phyloP scores from a whole-genome alignment of 2,888 invertebrate genomes.

The Agrotis segetum region DNA sequence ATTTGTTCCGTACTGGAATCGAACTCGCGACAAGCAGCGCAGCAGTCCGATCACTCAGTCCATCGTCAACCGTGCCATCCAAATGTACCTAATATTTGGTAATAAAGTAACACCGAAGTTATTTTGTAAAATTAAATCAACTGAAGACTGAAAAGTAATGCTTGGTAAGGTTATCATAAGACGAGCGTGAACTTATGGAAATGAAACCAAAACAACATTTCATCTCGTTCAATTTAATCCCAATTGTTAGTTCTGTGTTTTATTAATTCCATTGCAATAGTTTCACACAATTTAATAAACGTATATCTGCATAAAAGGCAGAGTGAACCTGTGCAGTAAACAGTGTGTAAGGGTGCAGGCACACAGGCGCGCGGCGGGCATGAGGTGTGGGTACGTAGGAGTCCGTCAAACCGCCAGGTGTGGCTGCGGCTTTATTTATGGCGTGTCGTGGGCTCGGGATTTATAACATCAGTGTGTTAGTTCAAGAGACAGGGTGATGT shows the following conservation, averaged over 20 bases:
- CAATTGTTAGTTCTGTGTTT: background rate
- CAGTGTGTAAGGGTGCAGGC: conserved; percentile 66
- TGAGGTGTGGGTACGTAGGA: conserved; percentile 73
- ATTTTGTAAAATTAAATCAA: background rate
- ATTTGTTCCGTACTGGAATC: too few relatives aligned
- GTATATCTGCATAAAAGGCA: conserved; percentile 17
- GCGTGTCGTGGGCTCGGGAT: conserved; percentile 77
- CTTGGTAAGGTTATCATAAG: too few relatives aligned
- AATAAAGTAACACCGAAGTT: background rate
- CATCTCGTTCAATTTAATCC: background rate
- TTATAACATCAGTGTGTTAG: conserved; percentile 74
- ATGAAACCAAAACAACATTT: background rate
- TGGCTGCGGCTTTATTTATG: conserved; percentile 81
- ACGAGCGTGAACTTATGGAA: too few relatives aligned
- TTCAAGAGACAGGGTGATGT: conserved; percentile 52
- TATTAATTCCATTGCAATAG: background rate
- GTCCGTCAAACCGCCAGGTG: conserved; percentile 83
- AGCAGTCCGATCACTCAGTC: too few relatives aligned
- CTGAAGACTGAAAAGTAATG: background rate
- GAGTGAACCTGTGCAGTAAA: conserved; percentile 23
- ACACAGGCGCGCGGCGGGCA: conserved; percentile 58
- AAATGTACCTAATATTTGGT: too few relatives aligned
- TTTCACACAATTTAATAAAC: background rate
- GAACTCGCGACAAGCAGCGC: too few relatives aligned
- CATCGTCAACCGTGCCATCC: too few relatives aligned